Evolutionary conservation across 2,888 invertebrate species (phyloP), one percentile per base, ranked within the genome.

Genomic region (Myopa testacea): DNA sequence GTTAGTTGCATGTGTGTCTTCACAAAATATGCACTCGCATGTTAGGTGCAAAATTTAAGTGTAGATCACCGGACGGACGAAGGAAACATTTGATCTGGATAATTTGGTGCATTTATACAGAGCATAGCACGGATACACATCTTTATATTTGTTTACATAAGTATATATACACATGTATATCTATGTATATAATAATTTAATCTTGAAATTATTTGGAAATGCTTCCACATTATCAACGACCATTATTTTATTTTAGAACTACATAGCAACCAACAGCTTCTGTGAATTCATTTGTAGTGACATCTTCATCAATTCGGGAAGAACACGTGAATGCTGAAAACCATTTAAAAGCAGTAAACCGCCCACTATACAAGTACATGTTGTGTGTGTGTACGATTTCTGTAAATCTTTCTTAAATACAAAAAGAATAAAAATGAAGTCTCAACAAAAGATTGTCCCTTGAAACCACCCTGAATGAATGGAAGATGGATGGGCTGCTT

Each of bases 261-360:
- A n/a, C n/a, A 12, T 6, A 58, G 58, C 16, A 58, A 5, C 4
- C 16, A 58, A 58, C 3, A 58, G 69, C 76, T 76, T 71, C 71
- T 62, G 45, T 65, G 71, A 65, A 71, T 71, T 76, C 37, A 38
- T 76, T 14, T 8, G 12, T 34, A 75, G 38, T 75, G 68, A 75
- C 68, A 68, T 58, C 75, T 75, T 75, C 75, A 67, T 73, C 40
- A 68, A 63, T 14, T 50, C 50, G 8, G 50, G 14, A 26, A 26
- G 1, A 26, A 26, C 26, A 26, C 26, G 26, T 26, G 26, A 26
- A 26, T 26, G 26, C 26, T 26, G 26, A 26, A 26, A 26, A 26
- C 26, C 2, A 26, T 26, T 26, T 26, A 26, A 26, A 26, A 26
- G 26, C 26, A 26, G 26, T 26, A 26, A 26, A 67, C 67, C 38